Evolutionary conservation across 2,113 vertebrate genomes (phyloP), one percentile per base, ranked within the genome.

Genomic region (Psittacula cyanocephala): DNA sequence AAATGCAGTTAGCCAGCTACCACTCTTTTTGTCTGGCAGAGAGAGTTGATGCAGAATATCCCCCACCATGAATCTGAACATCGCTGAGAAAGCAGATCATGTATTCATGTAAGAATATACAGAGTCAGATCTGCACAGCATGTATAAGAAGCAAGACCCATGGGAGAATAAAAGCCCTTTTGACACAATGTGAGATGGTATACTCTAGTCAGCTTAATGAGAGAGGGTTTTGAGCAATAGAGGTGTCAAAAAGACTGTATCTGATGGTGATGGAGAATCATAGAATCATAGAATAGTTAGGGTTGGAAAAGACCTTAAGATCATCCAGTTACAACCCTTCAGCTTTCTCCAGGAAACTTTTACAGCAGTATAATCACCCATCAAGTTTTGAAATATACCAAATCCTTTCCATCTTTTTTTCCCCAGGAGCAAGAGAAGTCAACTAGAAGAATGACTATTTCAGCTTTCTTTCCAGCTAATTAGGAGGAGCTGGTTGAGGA

Each of bases 21-120:
- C 9, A 19, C 4, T 24, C 20, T 47, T 50, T 50, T 47, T 43
- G 49, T 7, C 16, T 81, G 65, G 9, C 19, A 74, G 23, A 70
- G 28, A 84, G 57, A 84, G 46, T 3, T 46, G 13, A 5, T 87
- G 43, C 17, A 41, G 16, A 63, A 47, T 65, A 43, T 14, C 0
- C 0, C 19, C 0, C 25, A 28, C 8, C 7, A 19, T 2, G 3
- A 91, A 92, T 24, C 27, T 65, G 41, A 72, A 18, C 12, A 39
- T 37, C 44, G 31, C 44, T 65, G 28, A 74, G 24, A 79, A 23
- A 85, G 11, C 9, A 63, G 52, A 76, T 23, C 16, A 14, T 17
- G 10, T 44, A 8, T 37, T 57, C 16, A 11, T 35, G 10, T 22
- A 65, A 87, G 25, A 76, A 65, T 20, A 47, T 6, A 29, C 7